Conservation (phyloP, 2,888 invertebrate genomes). For the Celastrina argiolus region DNA sequence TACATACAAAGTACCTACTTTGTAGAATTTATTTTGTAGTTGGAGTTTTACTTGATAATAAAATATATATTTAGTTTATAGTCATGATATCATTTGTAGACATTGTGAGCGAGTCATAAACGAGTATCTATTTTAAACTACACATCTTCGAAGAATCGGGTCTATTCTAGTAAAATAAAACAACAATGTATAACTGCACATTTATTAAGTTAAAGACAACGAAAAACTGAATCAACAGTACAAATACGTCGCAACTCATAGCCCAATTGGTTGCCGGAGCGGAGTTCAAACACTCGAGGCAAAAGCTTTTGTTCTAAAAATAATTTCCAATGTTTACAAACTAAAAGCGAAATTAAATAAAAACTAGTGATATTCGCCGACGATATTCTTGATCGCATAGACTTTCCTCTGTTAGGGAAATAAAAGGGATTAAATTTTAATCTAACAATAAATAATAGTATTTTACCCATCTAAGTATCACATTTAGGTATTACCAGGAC, state of each 20-base stretch:
- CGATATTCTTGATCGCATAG: neutral
- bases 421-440: neutral
- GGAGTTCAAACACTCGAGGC: neutral
- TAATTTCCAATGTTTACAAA: neutral
- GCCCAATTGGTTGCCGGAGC: neutral
- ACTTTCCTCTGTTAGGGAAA: neutral
- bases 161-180: neutral
- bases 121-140: too few species aligned
- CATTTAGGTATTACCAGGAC: constrained; percentile 53
- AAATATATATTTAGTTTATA: too few species aligned
- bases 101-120: too few species aligned
- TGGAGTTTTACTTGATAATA: too few species aligned
- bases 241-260: neutral
- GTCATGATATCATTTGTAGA: too few species aligned
- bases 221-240: neutral
- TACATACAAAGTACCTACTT: too few species aligned
- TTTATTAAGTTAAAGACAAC: constrained; percentile 3
- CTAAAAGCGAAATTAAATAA: neutral
- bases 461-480: constrained; percentile 54
- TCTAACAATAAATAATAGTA: constrained; percentile 27
- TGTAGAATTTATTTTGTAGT: too few species aligned
- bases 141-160: too few species aligned
- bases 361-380: neutral
- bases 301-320: neutral
- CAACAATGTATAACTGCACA: constrained; percentile 8